Evolutionary conservation across 1,140 invertebrate genomes (phyloP).

Genomic region (Drosophila insularis): DNA sequence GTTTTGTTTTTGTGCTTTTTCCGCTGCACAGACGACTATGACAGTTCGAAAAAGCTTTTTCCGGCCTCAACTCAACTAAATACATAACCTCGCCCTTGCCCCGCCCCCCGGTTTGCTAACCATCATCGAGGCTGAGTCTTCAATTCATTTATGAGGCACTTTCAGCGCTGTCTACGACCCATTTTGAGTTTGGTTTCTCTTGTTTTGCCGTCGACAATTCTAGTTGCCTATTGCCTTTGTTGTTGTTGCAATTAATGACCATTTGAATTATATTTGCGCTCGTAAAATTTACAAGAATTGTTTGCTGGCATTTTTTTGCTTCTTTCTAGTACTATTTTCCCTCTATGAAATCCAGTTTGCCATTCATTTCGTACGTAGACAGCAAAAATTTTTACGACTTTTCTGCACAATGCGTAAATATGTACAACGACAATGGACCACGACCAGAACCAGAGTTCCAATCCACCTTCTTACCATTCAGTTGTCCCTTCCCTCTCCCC

Average conservation of each 20-base stretch:
- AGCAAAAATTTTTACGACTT: constrained; percentile 79
- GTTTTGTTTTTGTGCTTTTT: constrained; percentile 51
- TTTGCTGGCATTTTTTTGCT: constrained; percentile 49
- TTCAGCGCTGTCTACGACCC: constrained; percentile 65
- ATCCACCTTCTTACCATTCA: neutral
- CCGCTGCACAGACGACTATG: constrained; percentile 29
- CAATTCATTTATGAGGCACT: constrained; percentile 76
- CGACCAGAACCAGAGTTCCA: neutral
- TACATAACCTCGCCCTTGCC: constrained; percentile 57
- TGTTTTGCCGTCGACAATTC: constrained; percentile 15
- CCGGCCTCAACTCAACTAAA: constrained; percentile 18
- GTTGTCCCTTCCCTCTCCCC: neutral
- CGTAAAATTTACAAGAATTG: constrained; percentile 82
- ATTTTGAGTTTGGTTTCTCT: constrained; percentile 55
- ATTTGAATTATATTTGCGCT: constrained; percentile 82
- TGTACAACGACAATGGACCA: constrained; percentile 65
- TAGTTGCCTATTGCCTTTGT: constrained; percentile 22
- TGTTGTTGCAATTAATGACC: constrained; percentile 80
- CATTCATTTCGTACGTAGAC: constrained; percentile 73
- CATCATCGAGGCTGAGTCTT: constrained; percentile 38
- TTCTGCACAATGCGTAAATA: constrained; percentile 78
- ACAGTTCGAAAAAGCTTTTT: constrained; percentile 37
- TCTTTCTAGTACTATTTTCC: constrained; percentile 31
- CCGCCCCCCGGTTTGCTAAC: neutral
- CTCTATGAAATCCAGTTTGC: constrained; percentile 40